phyloP scores from a whole-genome alignment of 2,797 vertebrate species.

The Lithobates pipiens region DNA sequence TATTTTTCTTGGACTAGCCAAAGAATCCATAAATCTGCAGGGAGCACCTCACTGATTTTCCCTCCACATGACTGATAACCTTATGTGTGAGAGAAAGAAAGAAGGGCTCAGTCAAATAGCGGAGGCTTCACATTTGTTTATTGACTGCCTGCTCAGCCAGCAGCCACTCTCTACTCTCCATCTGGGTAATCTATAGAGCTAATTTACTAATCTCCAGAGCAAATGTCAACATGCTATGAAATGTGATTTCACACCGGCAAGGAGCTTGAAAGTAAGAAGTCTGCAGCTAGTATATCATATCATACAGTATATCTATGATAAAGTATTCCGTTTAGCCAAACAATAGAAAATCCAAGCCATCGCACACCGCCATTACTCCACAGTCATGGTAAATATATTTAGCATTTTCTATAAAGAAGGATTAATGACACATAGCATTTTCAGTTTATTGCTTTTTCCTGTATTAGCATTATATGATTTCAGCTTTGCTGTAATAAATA shows the following conservation, averaged over 20 bases:
- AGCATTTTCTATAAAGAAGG: not conserved
- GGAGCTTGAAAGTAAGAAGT: conserved; percentile 32
- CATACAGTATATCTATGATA: conserved; percentile 39
- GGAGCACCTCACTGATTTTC: conserved; percentile 52
- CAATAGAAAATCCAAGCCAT: conserved; percentile 19
- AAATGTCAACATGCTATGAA: conserved; percentile 60
- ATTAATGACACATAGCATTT: conserved; percentile 22
- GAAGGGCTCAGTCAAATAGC: conserved; percentile 48
- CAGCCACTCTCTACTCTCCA: conserved; percentile 55
- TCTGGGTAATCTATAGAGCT: conserved; percentile 54
- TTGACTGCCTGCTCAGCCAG: conserved; percentile 42
- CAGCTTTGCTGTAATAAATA: not conserved
- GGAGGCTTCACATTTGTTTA: conserved; percentile 56
- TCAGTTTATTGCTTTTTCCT: not conserved
- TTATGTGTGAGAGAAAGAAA: conserved; percentile 36
- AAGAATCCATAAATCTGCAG: conserved; percentile 61
- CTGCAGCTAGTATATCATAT: conserved; percentile 48
- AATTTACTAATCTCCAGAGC: conserved; percentile 58
- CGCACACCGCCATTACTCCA: conserved; percentile 1
- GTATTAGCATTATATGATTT: conserved; percentile 14
- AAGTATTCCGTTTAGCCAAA: conserved; percentile 34
- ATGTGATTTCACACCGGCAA: conserved; percentile 51
- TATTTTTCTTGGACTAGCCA: conserved; percentile 59
- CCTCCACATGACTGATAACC: conserved; percentile 43
- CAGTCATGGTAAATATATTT: conserved; percentile 36